Evolutionary conservation across 2,113 vertebrate genomes (phyloP).

Genomic region (Columba janthina): DNA sequence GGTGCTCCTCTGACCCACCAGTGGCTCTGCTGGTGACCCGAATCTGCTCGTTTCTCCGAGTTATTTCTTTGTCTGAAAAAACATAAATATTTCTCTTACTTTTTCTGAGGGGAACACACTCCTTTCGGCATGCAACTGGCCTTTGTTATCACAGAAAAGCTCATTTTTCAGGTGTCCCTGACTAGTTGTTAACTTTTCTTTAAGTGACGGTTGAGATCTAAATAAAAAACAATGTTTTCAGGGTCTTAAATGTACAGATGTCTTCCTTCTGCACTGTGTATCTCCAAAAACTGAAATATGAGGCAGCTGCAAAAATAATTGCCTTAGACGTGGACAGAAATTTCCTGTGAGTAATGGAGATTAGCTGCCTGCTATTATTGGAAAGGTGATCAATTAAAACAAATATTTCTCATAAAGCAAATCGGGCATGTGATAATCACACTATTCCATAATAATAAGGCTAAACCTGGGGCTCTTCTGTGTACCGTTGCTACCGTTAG

Average conservation of each 20-base stretch:
- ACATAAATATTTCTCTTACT: background rate
- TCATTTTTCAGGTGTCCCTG: no score
- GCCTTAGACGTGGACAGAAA: background rate
- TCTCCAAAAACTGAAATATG: background rate
- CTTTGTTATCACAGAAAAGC: background rate
- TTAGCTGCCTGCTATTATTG: background rate
- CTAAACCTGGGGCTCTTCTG: no score
- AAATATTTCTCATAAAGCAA: background rate
- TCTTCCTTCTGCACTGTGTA: background rate
- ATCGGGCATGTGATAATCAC: background rate
- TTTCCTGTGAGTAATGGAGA: background rate
- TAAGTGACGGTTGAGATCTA: background rate
- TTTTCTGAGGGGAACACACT: background rate
- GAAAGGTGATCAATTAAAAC: background rate
- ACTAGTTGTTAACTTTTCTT: background rate
- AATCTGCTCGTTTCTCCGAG: background rate
- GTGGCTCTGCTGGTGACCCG: rapidly evolving
- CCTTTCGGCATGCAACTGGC: background rate
- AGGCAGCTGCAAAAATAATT: background rate
- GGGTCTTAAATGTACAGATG: no score
- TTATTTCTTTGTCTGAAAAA: background rate
- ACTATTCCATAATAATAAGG: no score
- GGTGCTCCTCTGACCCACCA: background rate
- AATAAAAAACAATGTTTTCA: background rate
- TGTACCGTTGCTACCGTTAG: no score